phyloP scores from a whole-genome alignment of 1,140 invertebrate species.

The Radopholus similis region DNA sequence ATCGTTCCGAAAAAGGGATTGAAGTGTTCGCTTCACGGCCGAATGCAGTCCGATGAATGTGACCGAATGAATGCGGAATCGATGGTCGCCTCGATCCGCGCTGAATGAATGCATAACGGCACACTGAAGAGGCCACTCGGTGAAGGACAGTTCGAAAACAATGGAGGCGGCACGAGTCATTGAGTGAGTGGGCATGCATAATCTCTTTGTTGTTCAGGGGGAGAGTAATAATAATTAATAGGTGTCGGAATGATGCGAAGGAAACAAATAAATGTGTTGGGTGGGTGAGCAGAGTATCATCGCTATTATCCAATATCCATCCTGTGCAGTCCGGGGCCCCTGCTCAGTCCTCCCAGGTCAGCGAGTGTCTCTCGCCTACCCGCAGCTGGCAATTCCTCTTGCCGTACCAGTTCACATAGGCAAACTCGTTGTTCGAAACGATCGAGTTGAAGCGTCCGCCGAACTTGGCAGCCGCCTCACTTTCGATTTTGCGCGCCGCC shows the following conservation, averaged over 20 bases:
- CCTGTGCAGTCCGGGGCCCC: background rate
- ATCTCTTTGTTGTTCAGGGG: no score
- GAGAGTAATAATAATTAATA: no score
- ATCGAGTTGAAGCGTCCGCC: slow-evolving; percentile 50
- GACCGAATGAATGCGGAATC: no score
- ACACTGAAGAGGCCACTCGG: background rate
- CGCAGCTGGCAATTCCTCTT: slow-evolving; percentile 46
- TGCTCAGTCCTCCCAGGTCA: slow-evolving; percentile 49
- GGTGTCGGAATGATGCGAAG: no score
- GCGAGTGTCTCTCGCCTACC: slow-evolving; percentile 41
- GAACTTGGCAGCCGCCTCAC: slow-evolving; percentile 40
- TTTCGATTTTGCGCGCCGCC: slow-evolving; percentile 47
- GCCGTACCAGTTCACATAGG: slow-evolving; percentile 51
- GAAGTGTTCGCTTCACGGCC: no score
- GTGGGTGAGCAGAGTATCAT: background rate
- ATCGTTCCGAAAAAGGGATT: no score
- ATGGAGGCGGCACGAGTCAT: no score
- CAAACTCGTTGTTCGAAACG: slow-evolving; percentile 47
- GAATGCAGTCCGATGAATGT: no score
- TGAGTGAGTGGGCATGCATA: no score
- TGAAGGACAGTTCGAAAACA: background rate
- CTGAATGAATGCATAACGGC: no score
- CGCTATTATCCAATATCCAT: background rate
- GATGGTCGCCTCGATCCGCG: no score
- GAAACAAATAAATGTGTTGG: background rate